These are phyloP conservation scores for Charina bottae DNA, from an alignment of 2,113 vertebrate genomes.

Conservation along the genomic window DNA sequence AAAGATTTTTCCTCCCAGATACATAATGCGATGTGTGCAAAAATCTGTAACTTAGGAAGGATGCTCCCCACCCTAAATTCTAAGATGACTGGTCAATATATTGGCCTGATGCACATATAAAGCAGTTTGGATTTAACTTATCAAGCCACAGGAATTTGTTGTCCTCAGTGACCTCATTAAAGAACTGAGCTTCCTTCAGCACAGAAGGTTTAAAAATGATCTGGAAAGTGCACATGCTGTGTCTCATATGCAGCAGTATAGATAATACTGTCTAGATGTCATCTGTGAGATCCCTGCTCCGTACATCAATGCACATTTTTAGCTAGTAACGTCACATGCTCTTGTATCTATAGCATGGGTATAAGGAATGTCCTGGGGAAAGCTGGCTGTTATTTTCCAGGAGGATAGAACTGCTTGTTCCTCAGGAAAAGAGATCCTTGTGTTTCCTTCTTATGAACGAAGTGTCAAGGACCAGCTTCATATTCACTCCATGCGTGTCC, in stretches of 20 bases:
- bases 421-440: background rate
- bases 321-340: too few species aligned
- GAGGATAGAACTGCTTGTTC: background rate
- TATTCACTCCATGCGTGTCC: background rate
- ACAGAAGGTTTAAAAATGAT: background rate
- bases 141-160: too few species aligned
- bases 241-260: background rate
- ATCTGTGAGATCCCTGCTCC: too few species aligned
- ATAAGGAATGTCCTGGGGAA: background rate
- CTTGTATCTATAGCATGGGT: background rate
- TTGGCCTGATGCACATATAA: background rate
- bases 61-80: background rate
- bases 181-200: background rate
- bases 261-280: background rate
- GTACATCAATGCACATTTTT: too few species aligned
- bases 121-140: background rate
- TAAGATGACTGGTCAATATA: background rate
- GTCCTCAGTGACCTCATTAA: background rate
- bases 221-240: too few species aligned
- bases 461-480: background rate
- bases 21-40: background rate
- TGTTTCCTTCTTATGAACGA: background rate
- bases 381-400: background rate
- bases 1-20: conserved; percentile 1
- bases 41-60: background rate